Conservation (phyloP, 2,113 vertebrate genomes). For the Balaeniceps rex region DNA sequence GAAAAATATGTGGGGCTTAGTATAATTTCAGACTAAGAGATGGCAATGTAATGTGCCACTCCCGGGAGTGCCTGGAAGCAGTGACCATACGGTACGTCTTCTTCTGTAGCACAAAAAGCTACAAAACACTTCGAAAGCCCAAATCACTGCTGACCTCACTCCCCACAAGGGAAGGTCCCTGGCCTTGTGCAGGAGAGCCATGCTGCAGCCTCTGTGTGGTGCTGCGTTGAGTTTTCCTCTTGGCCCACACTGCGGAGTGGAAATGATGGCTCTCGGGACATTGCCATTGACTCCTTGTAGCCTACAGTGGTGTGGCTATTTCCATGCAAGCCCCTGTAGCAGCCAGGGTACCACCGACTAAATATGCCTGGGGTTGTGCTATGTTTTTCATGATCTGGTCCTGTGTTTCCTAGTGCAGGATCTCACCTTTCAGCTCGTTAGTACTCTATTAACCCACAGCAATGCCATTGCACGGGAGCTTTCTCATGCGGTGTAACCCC, state of each 20-base stretch:
- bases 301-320: fast-evolving
- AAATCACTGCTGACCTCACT: fast-evolving
- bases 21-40: neutral
- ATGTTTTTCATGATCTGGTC: neutral
- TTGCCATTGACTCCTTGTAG: neutral
- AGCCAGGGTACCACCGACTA: neutral
- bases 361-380: neutral
- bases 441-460: neutral
- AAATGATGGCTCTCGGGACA: neutral
- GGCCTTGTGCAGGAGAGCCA: neutral
- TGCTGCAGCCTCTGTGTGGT: fast-evolving
- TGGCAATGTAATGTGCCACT: neutral
- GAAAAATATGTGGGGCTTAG: neutral
- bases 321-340: neutral
- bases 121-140: neutral
- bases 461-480: neutral
- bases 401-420: neutral
- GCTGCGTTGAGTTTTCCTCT: neutral
- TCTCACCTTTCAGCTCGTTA: neutral
- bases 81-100: neutral
- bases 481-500: neutral
- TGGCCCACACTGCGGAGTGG: neutral
- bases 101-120: neutral
- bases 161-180: neutral
- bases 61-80: neutral